Base-by-base conservation (phyloP, 1,140 invertebrate genomes). In the Pseudomyrmex cubaensis region DNA sequence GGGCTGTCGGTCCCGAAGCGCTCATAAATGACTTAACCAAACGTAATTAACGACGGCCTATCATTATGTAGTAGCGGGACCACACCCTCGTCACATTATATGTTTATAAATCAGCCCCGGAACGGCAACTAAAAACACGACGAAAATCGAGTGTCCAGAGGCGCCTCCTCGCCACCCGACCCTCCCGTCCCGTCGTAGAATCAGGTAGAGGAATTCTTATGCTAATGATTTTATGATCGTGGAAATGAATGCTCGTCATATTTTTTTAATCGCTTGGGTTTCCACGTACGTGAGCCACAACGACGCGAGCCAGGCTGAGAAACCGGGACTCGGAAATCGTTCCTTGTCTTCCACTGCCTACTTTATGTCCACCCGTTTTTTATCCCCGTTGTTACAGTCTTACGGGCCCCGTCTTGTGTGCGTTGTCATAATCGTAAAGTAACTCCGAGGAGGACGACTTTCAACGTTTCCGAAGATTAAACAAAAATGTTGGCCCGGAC, bases 41-140 rank as follows among this genome's bases (percentile, higher is more conserved):
- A 94, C 91, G 93, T 94, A 94, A 94, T 94, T 94, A 94, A 94
- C 93, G 93, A 93, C 90, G 90, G 92, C 90, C 93, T 94, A 94
- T 94, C 92, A 94, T 94, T 94, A 94, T 94, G 93, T 94, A 93
- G 94, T 94, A 94, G 94, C 94, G 92, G 89, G 90, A 88, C 94
- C 93, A 94, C 93, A 93, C 94, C 94, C 93, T 93, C 94, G 93
- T 94, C 94, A 94, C 92, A 94, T 94, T 94, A 94, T 94, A 94
- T 94, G 93, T 94, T 94, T 94, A 94, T 94, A 94, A 94, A 94
- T 94, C 93, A 94, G 93, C 48, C 90, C 20, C 86, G 88, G 90
- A 90, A 92, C 90, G 90, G 90, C 91, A 86, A 91, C 87, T 86
- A 92, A 87, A 89, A 90, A 76, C 75, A 89, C 59, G 75, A 84